phyloP scores from a whole-genome alignment of 2,113 vertebrate genomes.

The Lampris megalopsis region DNA sequence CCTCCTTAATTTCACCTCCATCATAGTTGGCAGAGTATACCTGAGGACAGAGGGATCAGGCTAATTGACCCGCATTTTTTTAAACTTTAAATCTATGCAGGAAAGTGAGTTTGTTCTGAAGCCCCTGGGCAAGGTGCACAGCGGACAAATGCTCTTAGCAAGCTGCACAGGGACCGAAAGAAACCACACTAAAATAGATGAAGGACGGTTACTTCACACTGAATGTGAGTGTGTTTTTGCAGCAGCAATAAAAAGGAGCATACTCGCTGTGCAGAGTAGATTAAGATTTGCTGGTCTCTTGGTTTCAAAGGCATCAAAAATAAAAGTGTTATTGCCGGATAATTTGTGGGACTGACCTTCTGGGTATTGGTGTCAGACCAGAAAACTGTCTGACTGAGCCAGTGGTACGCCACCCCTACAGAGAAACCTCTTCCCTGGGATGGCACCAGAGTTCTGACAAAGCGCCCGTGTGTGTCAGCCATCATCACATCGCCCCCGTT shows the following conservation, averaged over 20 bases:
- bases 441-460: constrained; percentile 69
- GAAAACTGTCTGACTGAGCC: constrained; percentile 68
- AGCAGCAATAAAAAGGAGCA: too few relatives aligned
- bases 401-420: constrained; percentile 74
- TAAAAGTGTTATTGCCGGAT: not conserved
- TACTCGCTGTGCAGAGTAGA: too few relatives aligned
- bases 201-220: too few relatives aligned
- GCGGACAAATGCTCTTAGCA: too few relatives aligned
- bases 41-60: constrained; percentile 39
- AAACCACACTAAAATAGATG: too few relatives aligned
- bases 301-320: too few relatives aligned
- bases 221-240: too few relatives aligned
- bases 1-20: constrained; percentile 70
- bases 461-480: constrained; percentile 78
- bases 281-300: too few relatives aligned
- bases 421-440: constrained; percentile 73
- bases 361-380: constrained; percentile 79
- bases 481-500: constrained; percentile 79
- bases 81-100: too few relatives aligned
- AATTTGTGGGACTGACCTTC: constrained; percentile 66
- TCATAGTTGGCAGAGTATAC: constrained; percentile 76
- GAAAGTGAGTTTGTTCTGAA: too few relatives aligned
- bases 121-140: too few relatives aligned
- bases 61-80: not conserved
- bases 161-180: too few relatives aligned